Conservation (phyloP, 64 coral and sea anemone species). For the Porites australiensis region DNA sequence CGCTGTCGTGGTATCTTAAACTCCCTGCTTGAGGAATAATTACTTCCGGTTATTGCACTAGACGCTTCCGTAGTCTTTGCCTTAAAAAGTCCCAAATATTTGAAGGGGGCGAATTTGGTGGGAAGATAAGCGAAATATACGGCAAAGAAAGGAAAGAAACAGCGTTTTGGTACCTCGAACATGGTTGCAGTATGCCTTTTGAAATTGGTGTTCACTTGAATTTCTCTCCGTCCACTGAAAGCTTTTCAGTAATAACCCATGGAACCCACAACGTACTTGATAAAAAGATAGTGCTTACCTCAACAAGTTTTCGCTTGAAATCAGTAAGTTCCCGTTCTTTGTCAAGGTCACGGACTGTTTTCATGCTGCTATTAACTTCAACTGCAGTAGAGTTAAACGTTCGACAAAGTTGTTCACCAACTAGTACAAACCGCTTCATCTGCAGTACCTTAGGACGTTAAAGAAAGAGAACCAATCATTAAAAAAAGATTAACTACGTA, state of each 20-base stretch:
- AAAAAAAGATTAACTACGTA: neutral
- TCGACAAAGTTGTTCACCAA: constrained; percentile 18
- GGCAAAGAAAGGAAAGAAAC: no score
- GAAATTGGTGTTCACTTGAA: no score
- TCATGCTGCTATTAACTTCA: neutral
- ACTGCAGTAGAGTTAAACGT: neutral
- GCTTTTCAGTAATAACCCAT: neutral
- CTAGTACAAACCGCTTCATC: neutral
- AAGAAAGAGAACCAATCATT: neutral
- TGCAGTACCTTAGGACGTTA: neutral
- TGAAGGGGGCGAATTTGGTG: no score
- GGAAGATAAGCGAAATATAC: no score
- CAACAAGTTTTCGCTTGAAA: constrained; percentile 13
- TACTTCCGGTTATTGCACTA: no score
- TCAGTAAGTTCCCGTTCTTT: constrained; percentile 14
- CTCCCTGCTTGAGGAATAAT: no score
- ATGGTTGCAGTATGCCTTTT: no score
- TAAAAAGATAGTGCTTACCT: neutral
- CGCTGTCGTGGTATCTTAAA: no score
- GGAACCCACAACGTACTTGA: neutral
- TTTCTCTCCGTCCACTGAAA: neutral
- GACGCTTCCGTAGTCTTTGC: no score
- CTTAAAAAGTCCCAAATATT: no score
- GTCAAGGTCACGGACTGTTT: neutral
- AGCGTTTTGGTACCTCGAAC: no score